Evolutionary conservation across 2,797 vertebrate genomes (phyloP).

Genomic region (Crenuchus spilurus): DNA sequence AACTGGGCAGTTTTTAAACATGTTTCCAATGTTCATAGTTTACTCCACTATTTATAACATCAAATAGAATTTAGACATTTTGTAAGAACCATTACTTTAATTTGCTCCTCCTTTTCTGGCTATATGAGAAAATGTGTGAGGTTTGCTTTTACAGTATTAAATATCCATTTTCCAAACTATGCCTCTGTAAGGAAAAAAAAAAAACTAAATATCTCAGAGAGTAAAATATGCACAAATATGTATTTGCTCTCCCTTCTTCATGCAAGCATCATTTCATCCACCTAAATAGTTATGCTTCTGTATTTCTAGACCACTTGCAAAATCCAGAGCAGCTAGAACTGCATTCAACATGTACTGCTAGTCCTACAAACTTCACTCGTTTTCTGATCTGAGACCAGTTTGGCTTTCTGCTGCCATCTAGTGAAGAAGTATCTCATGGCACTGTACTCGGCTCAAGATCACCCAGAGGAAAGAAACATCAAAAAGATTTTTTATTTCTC

Average conservation of each 20-base stretch:
- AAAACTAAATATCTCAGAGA: slow-evolving; percentile 50
- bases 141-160: slow-evolving; percentile 78
- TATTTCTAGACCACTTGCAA: slow-evolving; percentile 1
- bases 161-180: slow-evolving; percentile 83
- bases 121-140: slow-evolving; percentile 66
- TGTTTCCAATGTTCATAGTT: slow-evolving; percentile 76
- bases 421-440: slow-evolving; percentile 30
- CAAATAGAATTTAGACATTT: slow-evolving; percentile 74
- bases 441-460: not conserved
- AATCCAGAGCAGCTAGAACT: not conserved
- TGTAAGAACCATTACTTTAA: slow-evolving; percentile 75
- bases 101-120: slow-evolving; percentile 73
- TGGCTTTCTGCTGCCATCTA: slow-evolving; percentile 54
- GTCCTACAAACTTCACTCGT: not conserved
- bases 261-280: slow-evolving; percentile 9
- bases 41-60: slow-evolving; percentile 70
- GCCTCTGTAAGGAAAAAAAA: slow-evolving; percentile 76
- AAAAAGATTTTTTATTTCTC: no score
- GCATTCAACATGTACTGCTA: no score
- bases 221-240: slow-evolving; percentile 77
- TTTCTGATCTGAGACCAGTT: not conserved
- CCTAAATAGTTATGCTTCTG: not conserved
- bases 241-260: slow-evolving; percentile 44
- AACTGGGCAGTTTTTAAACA: slow-evolving; percentile 65
- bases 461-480: no score